Percentiles rank a stretch among this genome's conserved stretches.
phyloP scores from a whole-genome alignment of 2,888 invertebrate species.

The Mesorhabditis sp. region DNA sequence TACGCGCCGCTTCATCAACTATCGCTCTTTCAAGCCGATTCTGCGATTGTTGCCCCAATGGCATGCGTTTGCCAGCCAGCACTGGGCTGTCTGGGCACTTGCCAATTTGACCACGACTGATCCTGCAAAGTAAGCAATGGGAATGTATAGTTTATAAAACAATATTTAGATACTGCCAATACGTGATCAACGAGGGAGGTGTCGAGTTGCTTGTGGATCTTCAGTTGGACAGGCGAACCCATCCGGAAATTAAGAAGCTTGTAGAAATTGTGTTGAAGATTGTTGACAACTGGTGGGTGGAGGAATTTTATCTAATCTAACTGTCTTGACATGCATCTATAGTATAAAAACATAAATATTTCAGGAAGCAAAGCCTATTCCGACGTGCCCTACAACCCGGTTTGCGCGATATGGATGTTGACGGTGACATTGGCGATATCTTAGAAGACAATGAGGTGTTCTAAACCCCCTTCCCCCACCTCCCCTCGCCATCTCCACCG shows the following conservation, averaged over 20 bases:
- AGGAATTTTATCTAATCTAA: too few relatives aligned
- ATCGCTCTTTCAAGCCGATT: constrained; percentile 90
- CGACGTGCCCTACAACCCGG: too few relatives aligned
- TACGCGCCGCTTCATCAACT: constrained; percentile 88
- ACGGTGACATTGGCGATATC: too few relatives aligned
- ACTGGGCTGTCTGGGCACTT: constrained; percentile 95
- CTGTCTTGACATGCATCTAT: too few relatives aligned
- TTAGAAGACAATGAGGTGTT: too few relatives aligned
- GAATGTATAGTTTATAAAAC: constrained; percentile 1
- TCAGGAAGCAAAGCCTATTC: too few relatives aligned
- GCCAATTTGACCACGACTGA: constrained; percentile 90
- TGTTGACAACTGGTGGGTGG: constrained; percentile 23
- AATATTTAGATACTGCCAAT: constrained; percentile 76
- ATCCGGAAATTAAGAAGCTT: constrained; percentile 25
- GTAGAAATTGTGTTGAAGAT: constrained; percentile 37
- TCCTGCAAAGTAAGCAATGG: constrained; percentile 66
- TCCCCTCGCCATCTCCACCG: too few relatives aligned
- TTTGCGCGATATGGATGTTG: too few relatives aligned
- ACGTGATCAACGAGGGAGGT: constrained; percentile 83
- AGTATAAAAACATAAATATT: too few relatives aligned
- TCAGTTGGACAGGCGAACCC: constrained; percentile 31
- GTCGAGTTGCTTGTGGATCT: constrained; percentile 69
- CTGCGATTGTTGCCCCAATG: constrained; percentile 61
- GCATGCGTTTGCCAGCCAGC: constrained; percentile 57
- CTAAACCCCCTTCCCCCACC: too few relatives aligned